A percentile compares a stretch with the other conserved stretches of the same genome.
Evolutionary conservation across 1,140 invertebrate species (phyloP).

Genomic region (Halictus rubicundus): DNA sequence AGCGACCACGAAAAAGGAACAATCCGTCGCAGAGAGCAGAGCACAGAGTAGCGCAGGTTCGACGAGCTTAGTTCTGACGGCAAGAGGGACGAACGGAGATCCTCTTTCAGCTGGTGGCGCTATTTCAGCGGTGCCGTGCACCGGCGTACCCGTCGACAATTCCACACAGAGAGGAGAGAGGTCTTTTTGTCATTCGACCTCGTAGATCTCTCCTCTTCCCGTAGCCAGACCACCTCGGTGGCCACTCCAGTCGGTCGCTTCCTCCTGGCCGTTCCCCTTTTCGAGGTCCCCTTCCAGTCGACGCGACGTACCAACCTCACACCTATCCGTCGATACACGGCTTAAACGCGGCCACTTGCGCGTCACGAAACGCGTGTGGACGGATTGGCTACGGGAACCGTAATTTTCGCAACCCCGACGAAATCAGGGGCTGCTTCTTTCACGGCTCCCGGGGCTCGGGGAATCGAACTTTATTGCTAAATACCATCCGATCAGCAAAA

Average conservation of each 20-base stretch:
- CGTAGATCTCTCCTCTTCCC: constrained; percentile 68
- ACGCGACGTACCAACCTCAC: constrained; percentile 22
- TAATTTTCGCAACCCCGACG: constrained; percentile 79
- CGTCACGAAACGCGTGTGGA: constrained; percentile 18
- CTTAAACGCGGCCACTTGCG: constrained; percentile 72
- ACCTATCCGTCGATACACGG: constrained; percentile 68
- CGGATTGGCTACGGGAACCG: constrained; percentile 66
- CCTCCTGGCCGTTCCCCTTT: constrained; percentile 38
- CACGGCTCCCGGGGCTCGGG: constrained; percentile 65
- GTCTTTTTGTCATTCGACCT: constrained; percentile 73
- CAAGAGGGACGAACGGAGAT: constrained; percentile 66
- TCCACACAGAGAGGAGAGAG: constrained; percentile 31
- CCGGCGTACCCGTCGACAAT: constrained; percentile 27
- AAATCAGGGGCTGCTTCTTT: constrained; percentile 79
- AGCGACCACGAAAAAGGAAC: constrained; percentile 42
- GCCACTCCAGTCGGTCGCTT: constrained; percentile 61
- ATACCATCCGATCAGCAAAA: constrained; percentile 80
- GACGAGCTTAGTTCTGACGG: constrained; percentile 48
- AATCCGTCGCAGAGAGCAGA: constrained; percentile 20
- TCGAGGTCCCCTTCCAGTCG: constrained; percentile 49
- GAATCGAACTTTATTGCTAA: constrained; percentile 80
- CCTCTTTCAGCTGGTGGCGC: constrained; percentile 56
- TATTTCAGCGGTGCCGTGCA: constrained; percentile 54
- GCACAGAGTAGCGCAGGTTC: constrained; percentile 32
- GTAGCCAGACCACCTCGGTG: constrained; percentile 67